phyloP scores from a whole-genome alignment of 2,113 vertebrate genomes.

The Prionailurus bengalensis region DNA sequence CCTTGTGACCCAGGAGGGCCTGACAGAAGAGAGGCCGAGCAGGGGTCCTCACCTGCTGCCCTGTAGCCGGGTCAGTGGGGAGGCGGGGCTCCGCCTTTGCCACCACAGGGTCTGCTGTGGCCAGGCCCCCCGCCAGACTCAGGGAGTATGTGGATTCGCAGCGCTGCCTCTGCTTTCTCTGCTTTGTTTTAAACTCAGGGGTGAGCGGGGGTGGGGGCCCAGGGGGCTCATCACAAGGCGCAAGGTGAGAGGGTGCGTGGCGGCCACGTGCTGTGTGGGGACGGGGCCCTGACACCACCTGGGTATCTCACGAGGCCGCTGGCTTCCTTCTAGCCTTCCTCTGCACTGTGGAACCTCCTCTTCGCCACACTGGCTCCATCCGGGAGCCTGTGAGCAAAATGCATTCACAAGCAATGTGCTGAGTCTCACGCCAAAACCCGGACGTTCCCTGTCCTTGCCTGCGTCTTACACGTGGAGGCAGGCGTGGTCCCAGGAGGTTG shows the following conservation, averaged over 20 bases:
- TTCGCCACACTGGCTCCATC: not conserved
- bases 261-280: fast-evolving
- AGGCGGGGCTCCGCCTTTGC: not conserved
- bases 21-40: not conserved
- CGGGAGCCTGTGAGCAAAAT: not conserved
- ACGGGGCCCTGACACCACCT: not conserved
- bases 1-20: not conserved
- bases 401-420: not conserved
- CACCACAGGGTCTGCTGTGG: not conserved
- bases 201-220: not conserved
- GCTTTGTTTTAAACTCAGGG: not conserved
- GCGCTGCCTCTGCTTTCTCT: not conserved
- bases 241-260: not conserved
- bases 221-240: not conserved
- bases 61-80: fast-evolving
- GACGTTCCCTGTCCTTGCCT: not conserved
- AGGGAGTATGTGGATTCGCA: fast-evolving
- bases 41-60: too few relatives aligned
- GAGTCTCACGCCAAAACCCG: not conserved
- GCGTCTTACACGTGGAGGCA: not conserved
- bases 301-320: not conserved
- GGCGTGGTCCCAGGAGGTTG: not conserved
- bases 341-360: fast-evolving
- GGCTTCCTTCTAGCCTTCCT: not conserved
- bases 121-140: fast-evolving